Evolutionary conservation across 2,888 invertebrate genomes (phyloP), one percentile per base, ranked within the genome.

Genomic region (Eupithecia pulchellata): DNA sequence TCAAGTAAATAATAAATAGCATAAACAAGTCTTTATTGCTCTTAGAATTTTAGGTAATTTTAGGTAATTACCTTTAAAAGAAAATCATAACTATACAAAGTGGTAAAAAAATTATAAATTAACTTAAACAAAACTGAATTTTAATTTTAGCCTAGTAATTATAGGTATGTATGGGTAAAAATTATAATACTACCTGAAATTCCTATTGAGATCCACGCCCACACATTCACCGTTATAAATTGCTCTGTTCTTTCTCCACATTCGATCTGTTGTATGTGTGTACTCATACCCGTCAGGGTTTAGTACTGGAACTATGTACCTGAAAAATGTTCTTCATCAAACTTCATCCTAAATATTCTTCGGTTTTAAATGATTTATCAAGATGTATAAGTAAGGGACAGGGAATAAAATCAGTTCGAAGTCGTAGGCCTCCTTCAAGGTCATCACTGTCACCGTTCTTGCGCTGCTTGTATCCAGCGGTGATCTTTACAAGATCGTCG

Each of bases 241-340:
- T 0, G 91, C 92, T 63, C 97, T 93, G 82, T 97, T 97, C 83
- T 97, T 97, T 66, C 97, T 95, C 98, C 98, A 98, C 85, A 98
- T 92, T 39, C 98, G 95, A 82, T 98, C 97, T n/a, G 93, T 94
- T 0, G 95, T 96, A 86, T 98, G 98, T 0, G 97, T 96, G 86
- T 97, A 97, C 83, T 97, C 98, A 86, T 98, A 99, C n/a, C 98
- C 98, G 86, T 98, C 97, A 25, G 98, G 98, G 91, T 98, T 98
- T 69, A 96, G 90, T 20, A 97, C 95, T 1, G 97, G 97, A 55
- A 97, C 95, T 73, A 97, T 94, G 82, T 97, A 96, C 95, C 95
- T 95, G 75, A 11, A 80, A 79, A 20, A 61, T 34, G 8, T n/a
- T 25, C 20, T 20, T 20, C 5, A 11, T 60, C 4, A 34, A 34